Base-by-base conservation (phyloP, 1,140 invertebrate genomes). In the Caenorhabditis brenneri region DNA sequence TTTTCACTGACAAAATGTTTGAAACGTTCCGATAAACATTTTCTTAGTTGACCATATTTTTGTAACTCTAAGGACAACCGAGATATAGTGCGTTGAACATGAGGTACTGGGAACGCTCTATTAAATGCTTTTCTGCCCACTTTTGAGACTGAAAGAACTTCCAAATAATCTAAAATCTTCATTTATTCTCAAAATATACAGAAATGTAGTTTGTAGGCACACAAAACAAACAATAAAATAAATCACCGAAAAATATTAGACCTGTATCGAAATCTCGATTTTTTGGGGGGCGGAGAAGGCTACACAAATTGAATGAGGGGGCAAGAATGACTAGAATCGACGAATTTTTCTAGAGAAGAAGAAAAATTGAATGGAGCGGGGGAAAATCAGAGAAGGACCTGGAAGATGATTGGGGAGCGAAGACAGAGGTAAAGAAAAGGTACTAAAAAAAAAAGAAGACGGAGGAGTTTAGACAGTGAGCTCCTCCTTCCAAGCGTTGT, bases 401-500 rank as follows among this genome's bases (percentile, higher is more conserved):
- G 33, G 36, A 27, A 42, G 7, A 33, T n/a, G 12, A 36, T 27
- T 0, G 31, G 31, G 5, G 31, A 65, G 58, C n/a, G 58, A 33
- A 19, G 12, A 65, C 24, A 27, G 19, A 27, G 15, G 36, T 24
- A 29, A 74, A 51, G 16, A 51, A n/a, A 19, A n/a, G n/a, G n/a
- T n/a, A 29, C 24, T 29, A 58, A 10, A 9, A 29, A 29, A 78
- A 83, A 48, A 46, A 12, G 48, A 29, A 10, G 39, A 22, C 69
- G 69, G 2, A 24, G 58, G 39, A 55, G 9, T 39, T 36, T 74
- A 84, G 39, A 84, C 65, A 16, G 46, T 31, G 7, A 84, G 58
- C 36, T 82, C 74, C 27, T 87, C 86, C 49, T 87, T 87, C 86
- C 86, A 87, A 6, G 79, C 82, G 29, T 78, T 85, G 55, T 78